Base-by-base conservation (phyloP, 2,797 vertebrate genomes). In the Eulemur rubriventer region DNA sequence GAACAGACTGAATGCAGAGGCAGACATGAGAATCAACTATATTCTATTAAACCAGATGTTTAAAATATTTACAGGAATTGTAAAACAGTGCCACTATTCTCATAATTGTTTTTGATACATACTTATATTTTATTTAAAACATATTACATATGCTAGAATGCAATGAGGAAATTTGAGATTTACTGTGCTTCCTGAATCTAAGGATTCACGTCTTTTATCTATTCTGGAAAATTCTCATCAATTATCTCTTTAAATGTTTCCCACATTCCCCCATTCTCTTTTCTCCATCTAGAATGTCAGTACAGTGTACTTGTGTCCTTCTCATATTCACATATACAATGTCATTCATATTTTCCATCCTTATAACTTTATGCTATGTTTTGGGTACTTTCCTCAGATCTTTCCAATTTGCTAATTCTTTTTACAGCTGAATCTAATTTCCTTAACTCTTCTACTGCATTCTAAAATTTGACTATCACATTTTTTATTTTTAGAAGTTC, bases 371-470 rank as follows among this genome's bases (percentile, higher is more conserved):
- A 28, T 91, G 43, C 80, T 95, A 22, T 46, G 35, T 18, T 93
- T 89, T 84, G 59, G 61, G 16, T 69, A n/a, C 33, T 72, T 86
- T 28, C 48, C 78, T 84, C 69, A 79, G 78, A 48, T 89, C 67
- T 72, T 95, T 79, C 41, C 55, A 72, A 26, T 82, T 94, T 55
- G n/a, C 35, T 80, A 70, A 92, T 81, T 89, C 59, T 93, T 96
- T 94, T 95, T 59, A 91, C 48, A 95, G 72, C 59, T 41, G 52
- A 95, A 8, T 76, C 76, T 91, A 94, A 87, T 95, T 46, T 94
- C 65, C 33, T 86, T 81, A 82, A n/a, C 16, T 50, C 12, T 86
- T 76, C 59, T 35, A 85, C 41, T 93, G 13, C 30, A 95, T 92
- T 89, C 52, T 69, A 93, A 96, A 93, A 72, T 89, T 89, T 22